Conservation (phyloP, 2,113 vertebrate genomes). For the Eulemur macaco region DNA sequence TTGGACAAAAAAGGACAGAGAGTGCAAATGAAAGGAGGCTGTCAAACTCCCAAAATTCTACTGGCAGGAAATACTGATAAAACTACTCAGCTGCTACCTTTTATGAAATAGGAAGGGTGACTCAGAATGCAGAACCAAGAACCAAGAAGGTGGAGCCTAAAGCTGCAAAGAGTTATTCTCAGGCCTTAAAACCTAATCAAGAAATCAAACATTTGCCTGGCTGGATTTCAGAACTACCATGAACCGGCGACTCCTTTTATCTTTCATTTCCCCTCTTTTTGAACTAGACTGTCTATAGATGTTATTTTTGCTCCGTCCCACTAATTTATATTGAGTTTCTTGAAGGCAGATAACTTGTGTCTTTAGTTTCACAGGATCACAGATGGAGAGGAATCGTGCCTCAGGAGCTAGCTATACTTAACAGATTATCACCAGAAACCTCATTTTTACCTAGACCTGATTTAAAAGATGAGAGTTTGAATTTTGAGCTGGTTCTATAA, state of each 20-base stretch:
- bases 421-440: background rate
- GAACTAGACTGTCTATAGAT: background rate
- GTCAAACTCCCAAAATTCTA: background rate
- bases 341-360: background rate
- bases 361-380: background rate
- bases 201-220: background rate
- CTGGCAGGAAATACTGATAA: background rate
- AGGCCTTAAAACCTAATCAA: background rate
- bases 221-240: background rate
- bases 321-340: background rate
- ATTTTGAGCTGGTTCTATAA: background rate
- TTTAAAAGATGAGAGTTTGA: slow-evolving; percentile 15
- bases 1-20: background rate
- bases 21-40: background rate
- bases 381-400: background rate
- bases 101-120: background rate
- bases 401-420: background rate
- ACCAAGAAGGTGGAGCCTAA: background rate
- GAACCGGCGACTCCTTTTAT: background rate
- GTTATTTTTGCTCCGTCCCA: background rate
- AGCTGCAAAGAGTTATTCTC: background rate
- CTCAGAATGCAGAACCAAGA: background rate
- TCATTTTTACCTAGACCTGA: background rate
- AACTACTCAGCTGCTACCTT: background rate
- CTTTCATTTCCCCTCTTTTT: background rate